Evolutionary conservation across 2,888 invertebrate species (phyloP).

Genomic region (Noctua comes): DNA sequence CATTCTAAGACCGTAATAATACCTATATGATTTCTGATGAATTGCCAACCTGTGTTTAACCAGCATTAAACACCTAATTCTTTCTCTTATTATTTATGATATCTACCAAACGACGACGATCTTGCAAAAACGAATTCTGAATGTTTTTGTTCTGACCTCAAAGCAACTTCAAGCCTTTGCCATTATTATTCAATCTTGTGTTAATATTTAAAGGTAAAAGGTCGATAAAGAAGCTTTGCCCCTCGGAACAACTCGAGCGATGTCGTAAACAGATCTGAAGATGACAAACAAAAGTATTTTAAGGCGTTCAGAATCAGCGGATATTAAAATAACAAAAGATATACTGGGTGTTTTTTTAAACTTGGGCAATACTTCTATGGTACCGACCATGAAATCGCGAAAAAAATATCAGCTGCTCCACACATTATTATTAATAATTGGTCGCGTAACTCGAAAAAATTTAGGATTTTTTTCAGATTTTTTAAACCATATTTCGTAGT

Average conservation of each 20-base stretch:
- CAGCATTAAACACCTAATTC: not conserved
- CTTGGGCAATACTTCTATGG: no score
- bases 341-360: no score
- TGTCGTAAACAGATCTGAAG: constrained; percentile 53
- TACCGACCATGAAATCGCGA: no score
- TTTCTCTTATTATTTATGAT: not conserved
- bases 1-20: no score
- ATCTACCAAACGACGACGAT: constrained; percentile 8
- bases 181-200: constrained; percentile 55
- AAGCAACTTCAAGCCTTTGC: constrained; percentile 17
- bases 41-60: no score
- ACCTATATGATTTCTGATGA: no score
- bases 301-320: constrained; percentile 36
- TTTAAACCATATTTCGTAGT: no score
- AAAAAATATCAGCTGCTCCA: no score
- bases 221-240: constrained; percentile 36
- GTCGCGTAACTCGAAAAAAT: no score
- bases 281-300: constrained; percentile 58
- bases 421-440: no score
- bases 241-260: constrained; percentile 23
- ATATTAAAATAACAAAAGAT: constrained; percentile 46
- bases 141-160: constrained; percentile 26
- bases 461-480: no score
- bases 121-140: constrained; percentile 8
- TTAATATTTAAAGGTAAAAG: constrained; percentile 47